These are phyloP conservation scores for Chelonia mydas DNA, from an alignment of 2,797 vertebrate genomes.

Conservation along the genomic window DNA sequence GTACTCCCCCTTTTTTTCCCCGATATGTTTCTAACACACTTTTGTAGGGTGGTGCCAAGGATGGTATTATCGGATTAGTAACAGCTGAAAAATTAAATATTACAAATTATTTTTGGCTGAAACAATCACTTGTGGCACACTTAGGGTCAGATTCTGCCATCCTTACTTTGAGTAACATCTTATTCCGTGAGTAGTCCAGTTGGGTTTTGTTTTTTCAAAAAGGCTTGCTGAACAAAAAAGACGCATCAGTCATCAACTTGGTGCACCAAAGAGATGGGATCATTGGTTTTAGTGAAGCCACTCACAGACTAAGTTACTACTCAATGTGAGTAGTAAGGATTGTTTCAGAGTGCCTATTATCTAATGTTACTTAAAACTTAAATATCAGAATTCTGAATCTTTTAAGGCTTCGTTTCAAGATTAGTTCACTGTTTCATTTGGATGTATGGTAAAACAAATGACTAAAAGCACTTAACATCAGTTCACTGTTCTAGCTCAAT, in stretches of 20 bases:
- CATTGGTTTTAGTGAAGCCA: neutral
- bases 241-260: neutral
- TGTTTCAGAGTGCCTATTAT: neutral
- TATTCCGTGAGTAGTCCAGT: neutral
- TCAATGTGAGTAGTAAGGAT: accelerated
- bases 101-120: neutral
- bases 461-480: neutral
- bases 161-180: neutral
- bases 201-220: neutral
- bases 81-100: neutral
- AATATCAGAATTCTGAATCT: neutral
- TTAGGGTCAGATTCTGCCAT: neutral
- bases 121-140: neutral
- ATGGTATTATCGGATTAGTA: neutral
- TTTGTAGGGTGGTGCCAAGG: neutral
- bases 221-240: neutral
- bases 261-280: neutral
- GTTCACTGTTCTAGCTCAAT: neutral
- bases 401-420: neutral
- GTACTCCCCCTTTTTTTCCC: neutral
- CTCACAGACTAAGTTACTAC: neutral
- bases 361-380: neutral
- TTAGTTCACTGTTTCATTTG: neutral
- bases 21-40: neutral
- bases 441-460: neutral